Percentiles rank a stretch among this genome's conserved stretches.
phyloP scores from a whole-genome alignment of 2,113 vertebrate genomes.

The Perccottus glenii region DNA sequence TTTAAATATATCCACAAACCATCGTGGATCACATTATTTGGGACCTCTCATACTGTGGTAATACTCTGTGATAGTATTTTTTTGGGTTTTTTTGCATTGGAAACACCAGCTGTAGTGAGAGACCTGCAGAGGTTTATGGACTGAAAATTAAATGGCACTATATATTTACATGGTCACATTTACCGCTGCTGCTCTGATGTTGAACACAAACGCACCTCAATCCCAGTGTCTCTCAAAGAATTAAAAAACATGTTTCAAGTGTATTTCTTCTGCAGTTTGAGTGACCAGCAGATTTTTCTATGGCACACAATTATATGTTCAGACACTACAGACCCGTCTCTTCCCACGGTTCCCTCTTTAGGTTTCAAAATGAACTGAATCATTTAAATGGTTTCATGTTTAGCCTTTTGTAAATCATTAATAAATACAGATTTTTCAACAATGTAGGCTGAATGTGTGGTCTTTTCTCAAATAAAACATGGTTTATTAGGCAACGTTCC shows the following conservation, averaged over 20 bases:
- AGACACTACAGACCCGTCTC: conserved; percentile 27
- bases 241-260: conserved; percentile 14
- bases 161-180: conserved; percentile 11
- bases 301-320: conserved; percentile 36
- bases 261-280: conserved; percentile 51
- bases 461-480: conserved; percentile 38
- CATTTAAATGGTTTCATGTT: conserved; percentile 80
- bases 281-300: conserved; percentile 39
- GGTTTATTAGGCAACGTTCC: too few relatives aligned
- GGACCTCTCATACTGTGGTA: conserved; percentile 51
- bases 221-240: background rate
- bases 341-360: conserved; percentile 53
- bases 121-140: conserved; percentile 23
- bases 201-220: conserved; percentile 14
- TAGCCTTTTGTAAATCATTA: conserved; percentile 86
- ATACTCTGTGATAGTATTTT: conserved; percentile 14
- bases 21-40: conserved; percentile 44
- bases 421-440: conserved; percentile 85
- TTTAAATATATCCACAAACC: conserved; percentile 53
- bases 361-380: conserved; percentile 77
- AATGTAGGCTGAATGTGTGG: conserved; percentile 39
- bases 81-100: conserved; percentile 29
- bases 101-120: conserved; percentile 35
- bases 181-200: conserved; percentile 32
- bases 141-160: conserved; percentile 22